Conservation (phyloP, 2,888 invertebrate species). For the Cephus rjabovi region DNA sequence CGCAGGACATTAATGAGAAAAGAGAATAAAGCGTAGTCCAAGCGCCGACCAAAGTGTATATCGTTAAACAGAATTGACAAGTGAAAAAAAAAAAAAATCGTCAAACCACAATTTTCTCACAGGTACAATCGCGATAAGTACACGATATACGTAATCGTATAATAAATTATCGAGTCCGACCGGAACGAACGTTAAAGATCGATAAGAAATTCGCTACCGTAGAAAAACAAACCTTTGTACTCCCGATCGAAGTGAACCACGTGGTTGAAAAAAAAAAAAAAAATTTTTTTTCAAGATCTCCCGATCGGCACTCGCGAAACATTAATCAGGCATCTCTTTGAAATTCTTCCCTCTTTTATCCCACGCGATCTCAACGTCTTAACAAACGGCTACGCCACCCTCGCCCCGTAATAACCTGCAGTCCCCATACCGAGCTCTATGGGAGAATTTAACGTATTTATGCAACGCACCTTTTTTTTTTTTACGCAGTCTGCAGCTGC, state of each 20-base stretch:
- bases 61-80: slow-evolving; percentile 35
- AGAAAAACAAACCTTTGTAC: not conserved
- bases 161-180: not conserved
- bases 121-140: not conserved
- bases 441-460: slow-evolving; percentile 19
- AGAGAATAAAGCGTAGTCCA: slow-evolving; percentile 17
- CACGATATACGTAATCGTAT: not conserved
- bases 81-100: not conserved
- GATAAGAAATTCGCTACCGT: not conserved
- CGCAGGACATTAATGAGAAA: slow-evolving; percentile 41
- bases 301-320: no score
- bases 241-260: not conserved
- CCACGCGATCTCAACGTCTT: slow-evolving; percentile 12
- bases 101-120: not conserved
- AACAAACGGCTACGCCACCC: not conserved
- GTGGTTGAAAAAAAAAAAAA: not conserved
- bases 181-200: not conserved
- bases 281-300: no score
- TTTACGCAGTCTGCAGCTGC: slow-evolving; percentile 9
- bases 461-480: not conserved
- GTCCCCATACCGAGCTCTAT: not conserved
- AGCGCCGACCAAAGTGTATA: slow-evolving; percentile 7
- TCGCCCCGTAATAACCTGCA: not conserved
- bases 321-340: not conserved
- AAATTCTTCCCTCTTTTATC: slow-evolving; percentile 1